Evolutionary conservation across 2,888 invertebrate species (phyloP), one percentile per base, ranked within the genome.

Genomic region (Drosophila pseudotalamancana): DNA sequence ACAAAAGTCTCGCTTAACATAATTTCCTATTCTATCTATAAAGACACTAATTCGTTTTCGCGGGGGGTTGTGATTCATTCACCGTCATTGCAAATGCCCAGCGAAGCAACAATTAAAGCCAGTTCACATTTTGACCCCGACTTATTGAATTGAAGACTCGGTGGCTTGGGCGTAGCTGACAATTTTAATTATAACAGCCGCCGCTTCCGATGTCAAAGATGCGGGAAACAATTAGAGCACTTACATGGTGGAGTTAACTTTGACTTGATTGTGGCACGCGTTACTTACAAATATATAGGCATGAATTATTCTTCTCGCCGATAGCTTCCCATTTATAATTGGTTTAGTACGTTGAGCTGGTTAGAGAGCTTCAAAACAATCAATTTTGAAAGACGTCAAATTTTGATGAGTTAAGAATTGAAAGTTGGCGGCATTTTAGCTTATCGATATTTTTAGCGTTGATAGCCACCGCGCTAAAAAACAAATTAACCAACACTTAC

Each of bases 121-220:
- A 62, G 86, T 76, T 87, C 77, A 86, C 67, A 61, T 61, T 65
- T 67, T 82, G 82, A 87, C 82, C 82, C 82, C 79, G 25, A 37
- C 75, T 67, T 64, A 78, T 87, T 82, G 85, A 85, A 69, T 66
- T 64, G 55, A 51, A 54, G 65, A 59, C 45, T 31, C 29, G 29
- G 39, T 57, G 68, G 27, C 63, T 68, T 84, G 80, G 80, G 80
- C 80, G 80, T 81, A 64, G 74, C 81, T 87, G 85, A 74, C 55
- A 68, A 84, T 87, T 68, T 81, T 81, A 81, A 87, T 81, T 81
- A 84, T 74, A 67, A 54, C 53, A 56, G 76, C 50, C 46, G 43
- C 21, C 63, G 78, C 82, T 87, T 87, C 85, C 87, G 87, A 87
- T 87, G 82, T 87, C 82, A 74, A 77, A 87, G 85, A 81, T 81